phyloP scores from a whole-genome alignment of 2,888 invertebrate species.

The Hemicrepidius hirtus region DNA sequence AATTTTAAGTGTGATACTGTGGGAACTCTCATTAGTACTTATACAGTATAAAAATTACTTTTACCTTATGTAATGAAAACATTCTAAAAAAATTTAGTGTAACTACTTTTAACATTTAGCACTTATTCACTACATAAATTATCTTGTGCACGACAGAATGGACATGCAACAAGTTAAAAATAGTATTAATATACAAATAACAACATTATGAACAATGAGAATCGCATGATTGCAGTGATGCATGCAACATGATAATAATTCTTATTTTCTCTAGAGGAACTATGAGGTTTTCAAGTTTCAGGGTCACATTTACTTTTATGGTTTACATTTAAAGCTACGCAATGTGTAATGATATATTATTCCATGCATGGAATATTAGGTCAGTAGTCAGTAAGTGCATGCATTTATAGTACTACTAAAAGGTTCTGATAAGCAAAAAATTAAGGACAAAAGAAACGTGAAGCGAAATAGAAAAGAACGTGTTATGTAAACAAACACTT shows the following conservation, averaged over 20 bases:
- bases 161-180: slow-evolving; percentile 32
- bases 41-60: too few species aligned
- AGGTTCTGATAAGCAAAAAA: slow-evolving; percentile 12
- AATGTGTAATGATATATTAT: slow-evolving; percentile 11
- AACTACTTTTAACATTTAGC: neutral
- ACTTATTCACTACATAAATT: neutral
- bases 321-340: neutral
- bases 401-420: neutral
- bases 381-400: neutral
- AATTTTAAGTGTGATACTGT: too few species aligned
- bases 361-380: slow-evolving; percentile 28
- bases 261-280: slow-evolving; percentile 4
- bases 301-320: slow-evolving; percentile 8
- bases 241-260: slow-evolving; percentile 31
- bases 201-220: slow-evolving; percentile 3
- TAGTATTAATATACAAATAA: neutral
- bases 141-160: slow-evolving; percentile 1
- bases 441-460: neutral
- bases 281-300: slow-evolving; percentile 15
- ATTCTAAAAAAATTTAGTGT: too few species aligned
- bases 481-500: neutral
- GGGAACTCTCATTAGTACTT: too few species aligned
- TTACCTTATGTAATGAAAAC: too few species aligned
- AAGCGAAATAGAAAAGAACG: neutral
- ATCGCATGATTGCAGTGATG: slow-evolving; percentile 24